Percentiles rank a stretch among this genome's conserved stretches.
phyloP scores from a whole-genome alignment of 1,140 invertebrate species.

The Mycetomoellerius zeteki region DNA sequence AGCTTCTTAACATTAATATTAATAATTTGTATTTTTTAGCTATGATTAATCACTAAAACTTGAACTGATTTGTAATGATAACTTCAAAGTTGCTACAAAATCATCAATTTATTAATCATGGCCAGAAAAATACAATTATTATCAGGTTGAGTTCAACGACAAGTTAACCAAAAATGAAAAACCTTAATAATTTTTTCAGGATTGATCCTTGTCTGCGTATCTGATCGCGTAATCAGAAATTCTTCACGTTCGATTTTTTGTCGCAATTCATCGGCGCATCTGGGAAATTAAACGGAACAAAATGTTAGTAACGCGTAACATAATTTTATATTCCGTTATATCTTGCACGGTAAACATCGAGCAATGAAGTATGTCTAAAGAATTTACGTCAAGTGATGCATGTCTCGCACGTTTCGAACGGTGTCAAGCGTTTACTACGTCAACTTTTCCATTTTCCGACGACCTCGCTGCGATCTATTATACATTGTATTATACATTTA shows the following conservation, averaged over 20 bases:
- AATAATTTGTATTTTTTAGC: no score
- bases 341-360: background rate
- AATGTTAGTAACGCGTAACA: background rate
- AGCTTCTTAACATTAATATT: no score
- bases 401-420: background rate
- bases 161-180: no score
- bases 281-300: background rate
- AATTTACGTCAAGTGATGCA: background rate
- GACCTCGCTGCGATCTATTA: slow-evolving; percentile 7
- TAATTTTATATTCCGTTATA: background rate
- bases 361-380: background rate
- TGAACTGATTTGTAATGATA: no score
- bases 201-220: background rate
- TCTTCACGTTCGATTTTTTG: background rate
- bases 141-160: no score
- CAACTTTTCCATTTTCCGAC: slow-evolving; percentile 14
- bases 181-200: background rate
- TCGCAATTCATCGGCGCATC: background rate
- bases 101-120: no score
- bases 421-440: background rate
- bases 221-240: background rate
- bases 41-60: no score
- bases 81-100: no score
- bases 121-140: no score
- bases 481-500: background rate